These are phyloP conservation scores for Leptoteleia sp. DNA, from an alignment of 1,140 invertebrate species.

Conservation along the genomic window DNA sequence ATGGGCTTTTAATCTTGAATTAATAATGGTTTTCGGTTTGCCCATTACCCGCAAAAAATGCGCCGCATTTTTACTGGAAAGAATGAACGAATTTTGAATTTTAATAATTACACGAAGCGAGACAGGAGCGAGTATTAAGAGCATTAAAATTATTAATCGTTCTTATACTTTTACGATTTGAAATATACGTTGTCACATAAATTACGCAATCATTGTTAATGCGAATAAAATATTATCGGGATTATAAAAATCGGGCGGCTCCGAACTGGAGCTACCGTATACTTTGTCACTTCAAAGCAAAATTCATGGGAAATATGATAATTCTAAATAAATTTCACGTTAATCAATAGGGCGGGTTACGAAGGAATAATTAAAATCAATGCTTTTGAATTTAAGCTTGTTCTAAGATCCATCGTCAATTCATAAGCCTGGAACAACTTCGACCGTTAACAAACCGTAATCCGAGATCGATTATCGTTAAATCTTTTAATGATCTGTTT, in stretches of 20 bases:
- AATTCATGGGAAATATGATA: slow-evolving; percentile 2
- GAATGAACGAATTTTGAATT: not conserved
- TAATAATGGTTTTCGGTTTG: not conserved
- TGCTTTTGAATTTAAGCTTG: not conserved
- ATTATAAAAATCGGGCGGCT: not conserved
- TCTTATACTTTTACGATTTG: not conserved
- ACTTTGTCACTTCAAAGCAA: not conserved
- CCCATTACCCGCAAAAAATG: too few species aligned
- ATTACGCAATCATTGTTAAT: slow-evolving; percentile 6
- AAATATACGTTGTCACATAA: not conserved
- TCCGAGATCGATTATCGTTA: slow-evolving; percentile 10
- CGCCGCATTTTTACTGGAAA: too few species aligned
- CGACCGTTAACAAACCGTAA: slow-evolving; percentile 21
- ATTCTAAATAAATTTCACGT: not conserved
- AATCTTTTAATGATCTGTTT: slow-evolving; percentile 10
- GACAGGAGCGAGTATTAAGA: not conserved
- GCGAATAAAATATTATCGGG: not conserved
- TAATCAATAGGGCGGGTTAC: not conserved
- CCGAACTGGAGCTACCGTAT: not conserved
- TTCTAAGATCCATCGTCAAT: too few species aligned
- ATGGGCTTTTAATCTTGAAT: not conserved
- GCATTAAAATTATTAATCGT: not conserved
- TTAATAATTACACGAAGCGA: not conserved
- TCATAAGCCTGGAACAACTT: not conserved
- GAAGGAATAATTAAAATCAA: not conserved